phyloP scores from a whole-genome alignment of 1,140 invertebrate genomes.

The Ditylenchus dipsaci region DNA sequence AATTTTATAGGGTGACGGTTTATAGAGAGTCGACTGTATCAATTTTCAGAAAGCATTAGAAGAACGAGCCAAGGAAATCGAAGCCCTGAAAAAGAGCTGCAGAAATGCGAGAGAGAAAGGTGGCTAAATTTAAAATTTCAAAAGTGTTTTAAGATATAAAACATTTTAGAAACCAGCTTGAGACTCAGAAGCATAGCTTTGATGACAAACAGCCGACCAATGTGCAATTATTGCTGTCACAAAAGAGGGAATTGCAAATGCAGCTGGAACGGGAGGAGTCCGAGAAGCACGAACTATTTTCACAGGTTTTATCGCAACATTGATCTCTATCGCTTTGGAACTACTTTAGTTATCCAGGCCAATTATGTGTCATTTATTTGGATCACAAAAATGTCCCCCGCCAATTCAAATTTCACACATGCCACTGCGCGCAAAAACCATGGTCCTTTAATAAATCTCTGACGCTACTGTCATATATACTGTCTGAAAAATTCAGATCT shows the following conservation, averaged over 20 bases:
- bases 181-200: constrained; percentile 1
- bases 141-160: not conserved
- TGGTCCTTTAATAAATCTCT: too few species aligned
- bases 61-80: constrained; percentile 14
- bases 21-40: too few species aligned
- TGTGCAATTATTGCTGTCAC: constrained; percentile 19
- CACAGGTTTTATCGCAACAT: constrained; percentile 5
- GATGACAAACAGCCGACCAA: constrained; percentile 12
- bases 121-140: not conserved
- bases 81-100: constrained; percentile 8
- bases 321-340: too few species aligned
- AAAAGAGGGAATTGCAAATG: constrained; percentile 25
- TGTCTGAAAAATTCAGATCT: too few species aligned
- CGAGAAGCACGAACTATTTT: constrained; percentile 26
- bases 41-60: constrained; percentile 6
- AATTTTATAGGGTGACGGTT: too few species aligned
- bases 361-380: not conserved
- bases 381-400: not conserved
- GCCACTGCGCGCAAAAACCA: too few species aligned
- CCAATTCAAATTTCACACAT: not conserved
- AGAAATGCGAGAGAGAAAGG: constrained; percentile 12
- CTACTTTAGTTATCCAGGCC: not conserved
- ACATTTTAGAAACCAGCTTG: not conserved
- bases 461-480: too few species aligned
- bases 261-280: constrained; percentile 22